Percentiles rank a stretch among this genome's conserved stretches.
Conservation (phyloP, 2,113 vertebrate genomes). For the Amia ocellicauda region DNA sequence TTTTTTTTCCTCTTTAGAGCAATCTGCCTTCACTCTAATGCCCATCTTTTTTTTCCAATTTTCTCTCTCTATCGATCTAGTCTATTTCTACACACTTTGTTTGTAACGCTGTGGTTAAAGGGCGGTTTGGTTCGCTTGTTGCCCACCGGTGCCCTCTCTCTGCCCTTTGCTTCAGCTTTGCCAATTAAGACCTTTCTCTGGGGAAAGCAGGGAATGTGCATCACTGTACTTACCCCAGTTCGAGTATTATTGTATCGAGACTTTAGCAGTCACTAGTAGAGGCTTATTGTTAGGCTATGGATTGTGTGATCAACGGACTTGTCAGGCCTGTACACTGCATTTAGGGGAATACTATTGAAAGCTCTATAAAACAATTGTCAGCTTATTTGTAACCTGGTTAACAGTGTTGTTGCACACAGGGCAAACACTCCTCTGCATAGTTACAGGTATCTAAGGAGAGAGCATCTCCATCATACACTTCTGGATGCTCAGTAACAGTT, state of each 20-base stretch:
- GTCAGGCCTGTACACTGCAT: constrained; percentile 60
- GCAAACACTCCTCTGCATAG: constrained; percentile 48
- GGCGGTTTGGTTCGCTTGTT: constrained; percentile 66
- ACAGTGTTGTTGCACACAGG: constrained; percentile 51
- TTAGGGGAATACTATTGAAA: constrained; percentile 68
- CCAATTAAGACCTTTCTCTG: constrained; percentile 39
- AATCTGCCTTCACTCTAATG: too few species aligned
- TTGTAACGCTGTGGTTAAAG: too few species aligned
- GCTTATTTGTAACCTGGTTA: constrained; percentile 63
- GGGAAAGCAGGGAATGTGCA: constrained; percentile 60
- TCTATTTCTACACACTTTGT: too few species aligned
- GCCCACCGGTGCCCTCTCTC: constrained; percentile 43
- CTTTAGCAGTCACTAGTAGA: constrained; percentile 67
- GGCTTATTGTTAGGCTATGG: constrained; percentile 71
- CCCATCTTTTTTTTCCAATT: too few species aligned
- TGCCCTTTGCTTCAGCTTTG: neutral
- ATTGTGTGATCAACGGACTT: constrained; percentile 59
- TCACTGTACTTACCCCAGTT: constrained; percentile 62
- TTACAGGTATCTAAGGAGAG: constrained; percentile 64
- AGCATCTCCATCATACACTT: constrained; percentile 59
- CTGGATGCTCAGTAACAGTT: constrained; percentile 53
- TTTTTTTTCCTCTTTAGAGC: too few species aligned
- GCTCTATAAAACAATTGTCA: constrained; percentile 65
- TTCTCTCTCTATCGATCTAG: too few species aligned
- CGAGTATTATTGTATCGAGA: constrained; percentile 69